These are phyloP conservation scores for Thecophora atra DNA, from an alignment of 2,888 invertebrate species.

Conservation along the genomic window DNA sequence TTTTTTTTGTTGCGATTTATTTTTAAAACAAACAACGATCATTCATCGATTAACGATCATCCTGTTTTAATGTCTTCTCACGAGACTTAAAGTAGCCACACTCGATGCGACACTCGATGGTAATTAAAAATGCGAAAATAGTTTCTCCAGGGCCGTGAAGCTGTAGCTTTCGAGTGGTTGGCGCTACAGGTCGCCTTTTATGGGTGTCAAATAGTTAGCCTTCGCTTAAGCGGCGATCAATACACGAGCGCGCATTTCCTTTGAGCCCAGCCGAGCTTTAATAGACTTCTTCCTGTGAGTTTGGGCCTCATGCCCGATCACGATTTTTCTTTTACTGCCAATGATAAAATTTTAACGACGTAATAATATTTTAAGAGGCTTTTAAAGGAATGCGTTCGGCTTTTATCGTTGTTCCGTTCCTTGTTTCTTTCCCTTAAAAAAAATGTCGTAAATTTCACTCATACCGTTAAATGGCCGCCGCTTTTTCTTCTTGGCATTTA, in stretches of 20 bases:
- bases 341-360: conserved; percentile 19
- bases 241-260: background rate
- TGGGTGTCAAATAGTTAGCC: conserved; percentile 17
- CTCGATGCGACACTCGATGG: too few species aligned
- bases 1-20: background rate
- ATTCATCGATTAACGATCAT: too few species aligned
- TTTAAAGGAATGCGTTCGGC: background rate
- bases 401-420: too few species aligned
- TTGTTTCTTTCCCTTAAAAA: too few species aligned
- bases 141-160: too few species aligned
- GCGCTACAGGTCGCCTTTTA: background rate
- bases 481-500: too few species aligned
- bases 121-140: too few species aligned
- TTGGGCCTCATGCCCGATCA: background rate
- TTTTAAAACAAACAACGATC: background rate
- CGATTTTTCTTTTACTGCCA: background rate
- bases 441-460: too few species aligned
- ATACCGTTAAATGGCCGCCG: too few species aligned
- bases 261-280: background rate
- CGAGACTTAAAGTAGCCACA: too few species aligned
- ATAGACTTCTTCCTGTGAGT: conserved; percentile 1
- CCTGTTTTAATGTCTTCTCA: too few species aligned
- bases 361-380: conserved; percentile 8
- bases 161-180: background rate
- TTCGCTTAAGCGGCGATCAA: background rate